Base-by-base conservation (phyloP, 2,797 vertebrate genomes). In the Eidolon dupreanum region DNA sequence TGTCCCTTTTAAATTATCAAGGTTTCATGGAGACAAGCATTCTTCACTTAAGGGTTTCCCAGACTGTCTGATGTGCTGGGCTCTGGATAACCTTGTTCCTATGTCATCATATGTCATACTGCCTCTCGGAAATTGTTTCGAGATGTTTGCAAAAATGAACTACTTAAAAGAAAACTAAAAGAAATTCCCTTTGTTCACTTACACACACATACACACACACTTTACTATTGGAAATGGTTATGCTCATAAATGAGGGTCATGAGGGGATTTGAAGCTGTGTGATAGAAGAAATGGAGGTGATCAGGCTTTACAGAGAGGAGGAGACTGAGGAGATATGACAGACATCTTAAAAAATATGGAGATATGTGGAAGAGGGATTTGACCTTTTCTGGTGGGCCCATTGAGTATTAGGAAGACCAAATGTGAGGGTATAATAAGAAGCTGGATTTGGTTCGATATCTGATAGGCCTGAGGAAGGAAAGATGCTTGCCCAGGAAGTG, bases 1-100 rank as follows among this genome's bases (percentile, higher is more conserved):
- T 96, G 96, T 96, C 97, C 95, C 96, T 94, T 97, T 95, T 97
- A 97, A 98, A 97, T 98, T 73, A 97, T 90, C 87, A 81, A 94
- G 95, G 96, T 97, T 98, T 95, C 91, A 78, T 95, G 94, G 95
- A 96, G 95, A 97, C 96, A 71, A 89, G 94, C 97, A 97, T 97
- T 97, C 96, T 95, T 98, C 97, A 97, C 92, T 97, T 97, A 97
- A 91, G 68, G 53, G 75, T 86, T 97, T 95, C 95, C 83, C 95
- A 87, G 95, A 96, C 91, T 51, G 90, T 96, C 96, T 97, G 93
- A 94, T 94, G 86, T 79, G 93, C 96, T 65, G 95, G 95, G 96
- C 97, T 97, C 91, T 65, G 93, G 94, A 46, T 98, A 97, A 98
- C 97, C 97, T 98, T 97, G 97, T 96, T 94, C 31, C 84, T 89